Evolutionary conservation across 1,140 invertebrate genomes (phyloP), one percentile per base, ranked within the genome.

Genomic region (Nixonia krombeini): DNA sequence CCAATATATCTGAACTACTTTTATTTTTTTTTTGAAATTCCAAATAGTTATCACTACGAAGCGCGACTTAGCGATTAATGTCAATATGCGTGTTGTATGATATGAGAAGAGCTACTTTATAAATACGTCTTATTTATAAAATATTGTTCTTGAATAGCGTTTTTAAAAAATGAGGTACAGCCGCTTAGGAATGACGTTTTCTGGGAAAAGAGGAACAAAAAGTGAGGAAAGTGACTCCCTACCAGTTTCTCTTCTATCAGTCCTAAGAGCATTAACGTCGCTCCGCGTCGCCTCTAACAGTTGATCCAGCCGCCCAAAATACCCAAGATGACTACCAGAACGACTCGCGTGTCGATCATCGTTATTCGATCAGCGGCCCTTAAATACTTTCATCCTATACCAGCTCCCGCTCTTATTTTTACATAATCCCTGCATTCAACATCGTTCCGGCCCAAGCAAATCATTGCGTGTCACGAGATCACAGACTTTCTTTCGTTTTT

Each of bases 311-410:
- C 38, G 55, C 63, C 56, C 9, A 67, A 55, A 67, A 67, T 67
- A 67, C 16, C 1, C 18, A 7, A n/a, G 42, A 9, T 18, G 7
- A 42, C 44, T 29, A 45, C 29, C 51, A 51, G 18, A 59, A 40
- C 46, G 52, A 56, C 40, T 53, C 51, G 63, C 56, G 44, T 56
- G 63, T 59, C 55, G 63, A 55, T 67, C 56, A 61, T 67, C 63
- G 49, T 67, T 61, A 61, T 51, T 59, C 51, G 56, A 56, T 52
- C 38, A 55, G 31, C 49, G 15, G 25, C 28, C 41, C 16, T 31
- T 58, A 65, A 52, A 59, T 17, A 51, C 37, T 51, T 66, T 59
- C 35, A 55, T 51, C 13, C 21, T 26, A n/a, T n/a, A 10, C 1
- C 18, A 18, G 17, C 23, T 23, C 47, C 45, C 21, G 31, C 50